Evolutionary conservation across 2,888 invertebrate species (phyloP).

Genomic region (Xanthia togata): DNA sequence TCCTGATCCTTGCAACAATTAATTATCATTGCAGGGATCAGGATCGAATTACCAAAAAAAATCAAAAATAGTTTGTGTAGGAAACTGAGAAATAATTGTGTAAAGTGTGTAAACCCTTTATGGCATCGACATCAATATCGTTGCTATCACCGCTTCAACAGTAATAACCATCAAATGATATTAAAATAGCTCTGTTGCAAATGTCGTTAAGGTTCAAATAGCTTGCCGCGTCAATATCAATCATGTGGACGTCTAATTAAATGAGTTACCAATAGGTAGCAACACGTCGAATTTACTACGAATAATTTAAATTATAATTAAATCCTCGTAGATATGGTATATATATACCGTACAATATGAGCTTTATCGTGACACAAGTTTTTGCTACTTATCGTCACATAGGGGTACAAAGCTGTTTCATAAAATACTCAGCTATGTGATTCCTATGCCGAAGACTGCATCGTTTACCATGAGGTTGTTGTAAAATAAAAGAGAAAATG

Average conservation of each 20-base stretch:
- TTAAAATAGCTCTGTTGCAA: constrained; percentile 54
- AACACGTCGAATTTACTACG: constrained; percentile 13
- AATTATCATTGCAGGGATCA: background rate
- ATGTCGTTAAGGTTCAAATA: constrained; percentile 55
- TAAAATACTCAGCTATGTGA: background rate
- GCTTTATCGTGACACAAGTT: constrained; percentile 28
- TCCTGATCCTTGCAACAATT: background rate
- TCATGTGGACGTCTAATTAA: constrained; percentile 56
- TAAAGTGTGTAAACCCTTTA: background rate
- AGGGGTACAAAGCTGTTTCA: background rate
- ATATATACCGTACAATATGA: background rate
- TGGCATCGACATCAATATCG: constrained; percentile 10
- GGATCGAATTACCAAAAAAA: background rate
- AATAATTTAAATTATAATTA: constrained; percentile 51
- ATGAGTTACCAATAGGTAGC: constrained; percentile 48
- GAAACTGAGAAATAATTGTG: background rate
- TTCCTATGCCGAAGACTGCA: background rate
- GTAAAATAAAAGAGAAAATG: background rate
- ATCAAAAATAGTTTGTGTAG: background rate
- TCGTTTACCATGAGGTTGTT: background rate
- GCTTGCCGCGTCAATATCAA: constrained; percentile 50
- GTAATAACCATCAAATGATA: constrained; percentile 33
- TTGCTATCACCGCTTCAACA: constrained; percentile 3
- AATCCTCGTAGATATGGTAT: constrained; percentile 5
- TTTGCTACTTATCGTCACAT: background rate